Conservation (phyloP, 1,140 invertebrate species). For the Calycopis cecrops region DNA sequence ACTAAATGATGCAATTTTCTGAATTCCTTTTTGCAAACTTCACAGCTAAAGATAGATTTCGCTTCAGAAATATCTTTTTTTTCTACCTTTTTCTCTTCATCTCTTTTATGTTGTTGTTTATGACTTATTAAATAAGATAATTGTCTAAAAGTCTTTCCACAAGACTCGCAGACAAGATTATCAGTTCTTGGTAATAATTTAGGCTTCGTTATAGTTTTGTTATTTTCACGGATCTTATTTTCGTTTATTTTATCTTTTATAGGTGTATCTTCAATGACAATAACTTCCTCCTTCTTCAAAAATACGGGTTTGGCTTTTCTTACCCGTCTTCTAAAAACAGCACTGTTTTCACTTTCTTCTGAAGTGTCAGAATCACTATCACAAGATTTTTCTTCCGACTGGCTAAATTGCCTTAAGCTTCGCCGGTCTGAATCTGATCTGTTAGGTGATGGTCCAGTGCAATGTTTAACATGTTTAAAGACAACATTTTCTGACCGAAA, state of each 20-base stretch:
- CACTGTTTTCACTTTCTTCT: constrained; percentile 39
- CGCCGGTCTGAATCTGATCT: constrained; percentile 58
- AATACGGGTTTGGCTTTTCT: constrained; percentile 23
- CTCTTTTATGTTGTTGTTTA: constrained; percentile 54
- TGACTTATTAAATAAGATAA: constrained; percentile 66
- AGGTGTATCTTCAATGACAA: constrained; percentile 52
- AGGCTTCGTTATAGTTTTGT: constrained; percentile 33
- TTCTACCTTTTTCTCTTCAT: constrained; percentile 39
- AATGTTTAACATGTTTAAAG: constrained; percentile 73
- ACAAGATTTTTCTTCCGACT: constrained; percentile 39
- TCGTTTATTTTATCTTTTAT: constrained; percentile 38
- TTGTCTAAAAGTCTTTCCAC: constrained; percentile 70
- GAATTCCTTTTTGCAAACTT: constrained; percentile 69
- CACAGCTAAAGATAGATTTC: constrained; percentile 62
- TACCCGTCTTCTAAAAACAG: constrained; percentile 38
- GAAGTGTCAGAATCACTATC: constrained; percentile 43
- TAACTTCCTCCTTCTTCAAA: constrained; percentile 37
- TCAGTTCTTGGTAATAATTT: constrained; percentile 22
- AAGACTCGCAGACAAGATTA: constrained; percentile 64
- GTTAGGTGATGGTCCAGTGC: constrained; percentile 62
- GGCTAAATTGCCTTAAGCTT: constrained; percentile 40
- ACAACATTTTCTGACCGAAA: constrained; percentile 71
- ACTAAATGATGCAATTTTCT: constrained; percentile 70
- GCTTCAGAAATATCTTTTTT: constrained; percentile 24
- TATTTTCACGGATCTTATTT: constrained; percentile 26